Percentiles rank a stretch among this genome's conserved stretches.
These are phyloP conservation scores for Junonia oenone DNA, from an alignment of 2,888 invertebrate genomes.

Conservation along the genomic window DNA sequence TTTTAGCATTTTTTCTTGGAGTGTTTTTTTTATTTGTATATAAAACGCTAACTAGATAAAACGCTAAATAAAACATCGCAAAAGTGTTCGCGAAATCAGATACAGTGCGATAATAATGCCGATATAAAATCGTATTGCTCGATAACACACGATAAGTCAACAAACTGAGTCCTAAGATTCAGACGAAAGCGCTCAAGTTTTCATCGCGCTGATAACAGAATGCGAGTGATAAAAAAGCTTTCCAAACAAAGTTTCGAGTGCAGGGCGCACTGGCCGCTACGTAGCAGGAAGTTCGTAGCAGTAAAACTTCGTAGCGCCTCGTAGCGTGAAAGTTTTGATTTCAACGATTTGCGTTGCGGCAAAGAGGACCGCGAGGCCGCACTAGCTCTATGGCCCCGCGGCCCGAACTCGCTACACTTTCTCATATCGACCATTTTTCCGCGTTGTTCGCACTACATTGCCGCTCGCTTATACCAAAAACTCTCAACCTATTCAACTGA, in stretches of 20 bases:
- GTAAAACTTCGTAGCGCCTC: conserved; percentile 79
- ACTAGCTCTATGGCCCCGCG: conserved; percentile 65
- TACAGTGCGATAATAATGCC: conserved; percentile 10
- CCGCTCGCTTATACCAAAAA: conserved; percentile 13
- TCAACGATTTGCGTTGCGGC: conserved; percentile 79
- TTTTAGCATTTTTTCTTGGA: too few species aligned
- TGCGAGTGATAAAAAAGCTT: conserved; percentile 77
- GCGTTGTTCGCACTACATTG: conserved; percentile 35
- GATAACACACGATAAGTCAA: conserved; percentile 10
- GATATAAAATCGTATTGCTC: conserved; percentile 2
- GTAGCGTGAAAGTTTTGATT: conserved; percentile 80
- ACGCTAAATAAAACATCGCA: conserved; percentile 12
- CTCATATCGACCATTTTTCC: conserved; percentile 2
- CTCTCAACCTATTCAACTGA: neutral
- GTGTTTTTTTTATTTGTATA: neutral
- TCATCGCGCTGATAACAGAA: conserved; percentile 67
- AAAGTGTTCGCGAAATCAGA: conserved; percentile 9
- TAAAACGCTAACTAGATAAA: neutral
- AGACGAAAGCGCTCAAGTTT: conserved; percentile 52
- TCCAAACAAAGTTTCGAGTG: conserved; percentile 76
- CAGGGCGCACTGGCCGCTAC: conserved; percentile 64
- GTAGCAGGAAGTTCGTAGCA: conserved; percentile 80
- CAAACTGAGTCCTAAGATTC: conserved; percentile 17
- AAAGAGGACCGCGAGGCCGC: conserved; percentile 71
- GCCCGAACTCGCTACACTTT: conserved; percentile 36